phyloP scores from a whole-genome alignment of 2,888 invertebrate genomes.

The Encarsia formosa region DNA sequence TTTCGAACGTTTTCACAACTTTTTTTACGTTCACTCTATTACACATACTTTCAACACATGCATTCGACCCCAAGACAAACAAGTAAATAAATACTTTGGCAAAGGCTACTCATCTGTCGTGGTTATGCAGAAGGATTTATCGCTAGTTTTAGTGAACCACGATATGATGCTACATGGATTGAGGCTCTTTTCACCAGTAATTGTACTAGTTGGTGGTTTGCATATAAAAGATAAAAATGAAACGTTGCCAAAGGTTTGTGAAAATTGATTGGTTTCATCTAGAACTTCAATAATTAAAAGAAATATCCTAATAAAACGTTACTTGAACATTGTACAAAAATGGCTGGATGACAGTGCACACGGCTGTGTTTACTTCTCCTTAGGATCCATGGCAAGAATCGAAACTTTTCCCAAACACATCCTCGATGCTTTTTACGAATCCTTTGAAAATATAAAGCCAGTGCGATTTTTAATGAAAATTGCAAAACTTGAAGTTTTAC shows the following conservation, averaged over 20 bases:
- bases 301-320: too few species aligned
- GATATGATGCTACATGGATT: conserved; percentile 52
- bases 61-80: not conserved
- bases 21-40: conserved; percentile 4
- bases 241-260: conserved; percentile 24
- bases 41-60: not conserved
- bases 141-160: conserved; percentile 54
- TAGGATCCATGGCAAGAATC: conserved; percentile 45
- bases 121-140: conserved; percentile 51
- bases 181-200: conserved; percentile 49
- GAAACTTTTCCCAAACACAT: conserved; percentile 38
- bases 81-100: conserved; percentile 32
- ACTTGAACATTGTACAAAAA: too few species aligned
- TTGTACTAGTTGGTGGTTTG: conserved; percentile 57
- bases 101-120: conserved; percentile 45
- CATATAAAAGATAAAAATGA: conserved; percentile 49
- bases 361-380: conserved; percentile 45
- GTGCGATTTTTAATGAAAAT: conserved; percentile 42
- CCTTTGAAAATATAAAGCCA: conserved; percentile 40
- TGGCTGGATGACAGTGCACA: conserved; percentile 42
- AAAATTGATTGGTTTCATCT: too few species aligned
- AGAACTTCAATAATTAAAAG: too few species aligned
- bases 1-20: conserved; percentile 37
- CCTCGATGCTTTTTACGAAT: conserved; percentile 34
- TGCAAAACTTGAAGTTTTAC: conserved; percentile 36